Evolutionary conservation across 1,140 invertebrate species (phyloP).

Genomic region (Luehdorfia chinensis): DNA sequence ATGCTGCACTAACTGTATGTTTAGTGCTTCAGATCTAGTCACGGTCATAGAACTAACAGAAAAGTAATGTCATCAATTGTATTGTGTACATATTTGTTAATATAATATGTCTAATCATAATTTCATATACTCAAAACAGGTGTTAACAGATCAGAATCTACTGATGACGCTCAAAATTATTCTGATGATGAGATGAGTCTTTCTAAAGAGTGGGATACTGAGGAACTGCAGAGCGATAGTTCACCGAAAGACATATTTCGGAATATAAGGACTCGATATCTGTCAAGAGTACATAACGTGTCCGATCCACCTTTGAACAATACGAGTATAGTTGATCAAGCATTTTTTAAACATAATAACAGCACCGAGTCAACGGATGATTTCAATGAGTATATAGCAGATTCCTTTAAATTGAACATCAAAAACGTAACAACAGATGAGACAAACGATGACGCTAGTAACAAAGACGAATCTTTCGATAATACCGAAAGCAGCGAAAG

Average conservation of each 20-base stretch:
- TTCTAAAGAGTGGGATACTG: conserved; percentile 22
- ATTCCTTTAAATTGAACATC: conserved; percentile 42
- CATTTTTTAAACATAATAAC: conserved; percentile 48
- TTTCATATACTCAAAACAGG: conserved; percentile 66
- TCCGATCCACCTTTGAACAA: conserved; percentile 41
- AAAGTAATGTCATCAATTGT: conserved; percentile 29
- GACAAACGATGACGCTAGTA: conserved; percentile 48
- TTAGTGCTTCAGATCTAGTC: conserved; percentile 47
- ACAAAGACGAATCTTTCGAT: conserved; percentile 6
- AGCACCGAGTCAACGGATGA: conserved; percentile 23
- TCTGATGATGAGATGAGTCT: conserved; percentile 45
- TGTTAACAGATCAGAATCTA: conserved; percentile 56
- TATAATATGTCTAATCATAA: conserved; percentile 50
- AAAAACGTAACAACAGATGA: conserved; percentile 60
- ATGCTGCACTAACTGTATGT: conserved; percentile 64
- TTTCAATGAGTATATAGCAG: conserved; percentile 15
- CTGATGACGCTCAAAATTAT: conserved; percentile 50
- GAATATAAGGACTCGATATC: conserved; percentile 61
- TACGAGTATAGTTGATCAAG: conserved; percentile 52
- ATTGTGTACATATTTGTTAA: conserved; percentile 34
- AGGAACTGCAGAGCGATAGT: conserved; percentile 38
- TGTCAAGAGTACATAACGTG: conserved; percentile 63
- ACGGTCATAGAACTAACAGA: conserved; percentile 48
- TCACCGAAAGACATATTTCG: conserved; percentile 61
- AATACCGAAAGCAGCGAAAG: background rate